Percentiles rank a stretch among this genome's conserved stretches.
phyloP scores from a whole-genome alignment of 2,888 invertebrate species.

The Fragum sueziense region DNA sequence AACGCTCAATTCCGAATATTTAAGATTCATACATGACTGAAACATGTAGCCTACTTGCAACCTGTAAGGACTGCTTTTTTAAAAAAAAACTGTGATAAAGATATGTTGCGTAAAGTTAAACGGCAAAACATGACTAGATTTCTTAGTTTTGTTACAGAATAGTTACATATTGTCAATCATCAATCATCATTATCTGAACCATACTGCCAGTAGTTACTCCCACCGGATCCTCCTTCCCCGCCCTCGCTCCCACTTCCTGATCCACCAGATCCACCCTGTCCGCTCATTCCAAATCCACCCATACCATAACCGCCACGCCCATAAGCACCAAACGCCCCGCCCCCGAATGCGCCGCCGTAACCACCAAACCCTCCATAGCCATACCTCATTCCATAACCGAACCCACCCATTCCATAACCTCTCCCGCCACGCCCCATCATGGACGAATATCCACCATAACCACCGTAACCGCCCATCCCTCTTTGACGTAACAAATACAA shows the following conservation, averaged over 20 bases:
- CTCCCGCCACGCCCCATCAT: background rate
- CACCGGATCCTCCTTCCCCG: slow-evolving; percentile 22
- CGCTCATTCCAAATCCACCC: background rate
- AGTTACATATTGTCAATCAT: no score
- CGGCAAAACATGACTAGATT: no score
- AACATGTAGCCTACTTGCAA: no score
- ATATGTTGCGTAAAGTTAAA: no score
- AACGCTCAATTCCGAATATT: no score
- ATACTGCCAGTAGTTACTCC: slow-evolving; percentile 17
- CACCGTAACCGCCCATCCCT: background rate
- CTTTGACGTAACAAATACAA: slow-evolving; percentile 2
- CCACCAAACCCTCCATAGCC: slow-evolving; percentile 20
- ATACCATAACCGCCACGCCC: slow-evolving; percentile 7
- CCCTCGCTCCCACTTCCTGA: slow-evolving; percentile 8
- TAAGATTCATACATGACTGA: no score
- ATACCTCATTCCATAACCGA: slow-evolving; percentile 1
- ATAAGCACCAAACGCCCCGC: background rate
- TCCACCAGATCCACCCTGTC: background rate
- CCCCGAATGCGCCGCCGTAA: background rate
- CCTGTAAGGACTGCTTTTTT: no score
- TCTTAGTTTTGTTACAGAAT: no score
- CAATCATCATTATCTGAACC: slow-evolving; percentile 17
- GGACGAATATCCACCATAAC: background rate
- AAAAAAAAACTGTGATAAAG: no score
- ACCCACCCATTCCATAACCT: background rate